Evolutionary conservation across 2,888 invertebrate species (phyloP), one percentile per base, ranked within the genome.

Genomic region (Pocota personata): DNA sequence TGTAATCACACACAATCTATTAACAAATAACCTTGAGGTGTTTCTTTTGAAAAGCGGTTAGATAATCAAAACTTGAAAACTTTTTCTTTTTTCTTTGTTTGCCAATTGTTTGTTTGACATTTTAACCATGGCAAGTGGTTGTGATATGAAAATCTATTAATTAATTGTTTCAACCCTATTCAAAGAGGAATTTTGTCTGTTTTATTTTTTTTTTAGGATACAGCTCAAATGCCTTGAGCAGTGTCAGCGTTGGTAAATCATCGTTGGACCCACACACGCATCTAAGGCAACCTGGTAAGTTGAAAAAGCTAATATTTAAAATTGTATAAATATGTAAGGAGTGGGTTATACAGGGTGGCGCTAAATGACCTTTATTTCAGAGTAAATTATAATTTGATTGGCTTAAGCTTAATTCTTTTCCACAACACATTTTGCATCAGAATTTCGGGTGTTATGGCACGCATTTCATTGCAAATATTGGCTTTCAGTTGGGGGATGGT

Each of bases 221-320:
- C 94, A 95, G 96, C 92, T 95, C 96, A 92, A 97, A 97, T 93
- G 94, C 96, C 66, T 93, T 97, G 91, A 88, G 95, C 94, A 88
- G 96, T 96, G 90, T 91, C 60, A 88, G 91, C 87, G 91, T 91
- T 84, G 90, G 90, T 87, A 97, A 97, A 92, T 94, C 96, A 89
- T 95, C 96, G 88, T 93, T 97, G 93, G 97, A 97, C 93, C 96
- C 97, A 67, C 97, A 97, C 93, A 95, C 97, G 90, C 97, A 97
- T 93, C 95, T 97, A 89, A 94, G 97, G 91, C 97, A 97, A 94
- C 97, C 97, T 94, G 97, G 97, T 97, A 93, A 94, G 94, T 91
- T 50, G 16, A 19, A 6, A n/a, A n/a, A 21, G n/a, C 2, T 14
- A 40, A 40, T n/a, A 1, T 40, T 5, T 40, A 24, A 24, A 3